A percentile compares a stretch with the other conserved stretches of the same genome.
phyloP scores from a whole-genome alignment of 2,113 vertebrate genomes.

The Noctilio leporinus region DNA sequence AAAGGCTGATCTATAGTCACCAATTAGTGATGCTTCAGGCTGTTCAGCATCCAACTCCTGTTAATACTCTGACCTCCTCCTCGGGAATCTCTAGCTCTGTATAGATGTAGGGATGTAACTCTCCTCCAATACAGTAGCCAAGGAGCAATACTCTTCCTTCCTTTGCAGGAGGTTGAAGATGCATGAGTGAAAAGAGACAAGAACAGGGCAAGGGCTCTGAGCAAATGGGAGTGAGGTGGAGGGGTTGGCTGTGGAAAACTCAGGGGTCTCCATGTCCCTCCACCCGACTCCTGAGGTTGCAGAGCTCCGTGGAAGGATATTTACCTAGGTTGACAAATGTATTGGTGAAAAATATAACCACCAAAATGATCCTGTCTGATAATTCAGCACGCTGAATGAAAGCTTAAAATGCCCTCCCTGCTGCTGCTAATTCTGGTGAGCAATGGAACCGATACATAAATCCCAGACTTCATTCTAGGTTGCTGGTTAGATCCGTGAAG shows the following conservation, averaged over 20 bases:
- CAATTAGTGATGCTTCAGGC: background rate
- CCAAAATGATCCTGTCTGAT: background rate
- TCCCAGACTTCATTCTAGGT: background rate
- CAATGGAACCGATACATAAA: background rate
- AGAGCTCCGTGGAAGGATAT: background rate
- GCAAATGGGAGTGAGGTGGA: background rate
- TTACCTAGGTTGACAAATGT: background rate
- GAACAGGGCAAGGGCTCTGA: background rate
- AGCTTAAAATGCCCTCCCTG: background rate
- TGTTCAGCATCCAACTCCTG: background rate
- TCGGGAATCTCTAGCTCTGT: background rate
- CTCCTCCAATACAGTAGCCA: background rate
- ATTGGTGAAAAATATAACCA: background rate
- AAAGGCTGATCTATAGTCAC: background rate
- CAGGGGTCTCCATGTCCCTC: background rate
- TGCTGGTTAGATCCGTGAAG: conserved; percentile 6
- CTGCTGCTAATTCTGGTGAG: background rate
- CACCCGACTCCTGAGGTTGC: background rate
- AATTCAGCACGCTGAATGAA: background rate
- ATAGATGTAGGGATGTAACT: background rate
- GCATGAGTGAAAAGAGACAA: background rate
- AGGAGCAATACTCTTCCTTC: background rate
- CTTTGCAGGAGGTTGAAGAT: background rate
- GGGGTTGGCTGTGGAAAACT: background rate
- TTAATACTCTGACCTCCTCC: background rate